These are phyloP conservation scores for Spilosoma lubricipeda DNA, from an alignment of 2,888 invertebrate genomes.

Conservation along the genomic window DNA sequence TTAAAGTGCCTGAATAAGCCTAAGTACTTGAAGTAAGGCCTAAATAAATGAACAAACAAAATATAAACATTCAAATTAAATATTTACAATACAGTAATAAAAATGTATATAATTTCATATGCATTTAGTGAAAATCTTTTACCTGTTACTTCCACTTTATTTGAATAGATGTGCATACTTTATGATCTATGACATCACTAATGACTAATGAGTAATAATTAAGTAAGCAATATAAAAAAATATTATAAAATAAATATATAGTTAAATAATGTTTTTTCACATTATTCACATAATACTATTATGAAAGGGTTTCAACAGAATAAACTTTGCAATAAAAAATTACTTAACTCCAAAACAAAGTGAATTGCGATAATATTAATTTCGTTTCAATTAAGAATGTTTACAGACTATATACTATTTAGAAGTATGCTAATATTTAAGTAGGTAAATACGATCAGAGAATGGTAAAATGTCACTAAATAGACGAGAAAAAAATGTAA, in stretches of 20 bases:
- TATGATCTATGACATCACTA: not conserved
- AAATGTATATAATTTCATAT: no score
- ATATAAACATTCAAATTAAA: no score
- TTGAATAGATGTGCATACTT: not conserved
- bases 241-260: no score
- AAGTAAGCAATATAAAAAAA: no score
- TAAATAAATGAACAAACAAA: no score
- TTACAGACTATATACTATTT: not conserved
- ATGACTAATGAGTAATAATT: not conserved
- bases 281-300: not conserved
- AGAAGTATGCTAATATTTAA: not conserved
- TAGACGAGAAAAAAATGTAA: not conserved
- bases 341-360: not conserved
- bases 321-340: not conserved
- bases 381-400: not conserved
- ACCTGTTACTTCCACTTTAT: not conserved
- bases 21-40: no score
- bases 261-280: no score
- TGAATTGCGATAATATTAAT: not conserved
- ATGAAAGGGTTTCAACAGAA: not conserved
- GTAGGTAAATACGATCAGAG: not conserved
- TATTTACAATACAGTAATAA: no score
- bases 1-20: no score
- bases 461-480: not conserved
- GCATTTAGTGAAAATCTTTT: no score